These are phyloP conservation scores for Beaufortia kweichowensis DNA, from an alignment of 2,113 vertebrate genomes.

Conservation along the genomic window DNA sequence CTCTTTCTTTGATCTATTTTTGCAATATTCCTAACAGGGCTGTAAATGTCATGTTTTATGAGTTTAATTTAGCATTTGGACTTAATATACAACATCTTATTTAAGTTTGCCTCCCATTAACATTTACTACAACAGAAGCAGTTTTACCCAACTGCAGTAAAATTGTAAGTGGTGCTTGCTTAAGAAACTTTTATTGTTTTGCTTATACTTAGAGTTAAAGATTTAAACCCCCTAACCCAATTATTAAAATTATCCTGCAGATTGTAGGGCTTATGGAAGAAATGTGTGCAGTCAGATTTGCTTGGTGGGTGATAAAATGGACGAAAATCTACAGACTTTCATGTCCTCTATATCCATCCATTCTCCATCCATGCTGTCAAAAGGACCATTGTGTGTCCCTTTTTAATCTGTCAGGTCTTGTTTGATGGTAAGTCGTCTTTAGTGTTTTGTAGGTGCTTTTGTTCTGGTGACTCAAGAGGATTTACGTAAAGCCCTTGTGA, in stretches of 20 bases:
- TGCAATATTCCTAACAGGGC: neutral
- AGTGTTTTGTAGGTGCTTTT: neutral
- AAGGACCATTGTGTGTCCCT: neutral
- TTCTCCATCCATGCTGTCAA: neutral
- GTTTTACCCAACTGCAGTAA: too few relatives aligned
- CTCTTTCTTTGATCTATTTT: slow-evolving; percentile 12
- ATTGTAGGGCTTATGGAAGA: too few relatives aligned
- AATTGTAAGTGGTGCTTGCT: too few relatives aligned
- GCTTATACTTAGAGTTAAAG: too few relatives aligned
- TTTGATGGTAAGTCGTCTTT: neutral
- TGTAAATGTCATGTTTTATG: slow-evolving; percentile 24
- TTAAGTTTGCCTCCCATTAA: neutral
- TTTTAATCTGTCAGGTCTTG: slow-evolving; percentile 3
- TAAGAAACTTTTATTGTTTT: too few relatives aligned
- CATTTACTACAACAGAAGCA: too few relatives aligned
- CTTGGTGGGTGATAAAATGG: neutral
- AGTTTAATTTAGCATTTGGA: neutral
- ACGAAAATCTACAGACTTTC: too few relatives aligned
- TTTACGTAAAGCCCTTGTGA: slow-evolving; percentile 10
- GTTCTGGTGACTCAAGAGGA: slow-evolving; percentile 1
- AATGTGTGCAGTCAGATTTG: too few relatives aligned
- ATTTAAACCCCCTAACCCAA: too few relatives aligned
- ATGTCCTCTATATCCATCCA: neutral
- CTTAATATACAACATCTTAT: neutral
- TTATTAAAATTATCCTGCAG: too few relatives aligned